A percentile compares a stretch with the other conserved stretches of the same genome.
These are phyloP conservation scores for Caenorhabditis doughertyi DNA, from an alignment of 2,888 invertebrate genomes.

Conservation along the genomic window DNA sequence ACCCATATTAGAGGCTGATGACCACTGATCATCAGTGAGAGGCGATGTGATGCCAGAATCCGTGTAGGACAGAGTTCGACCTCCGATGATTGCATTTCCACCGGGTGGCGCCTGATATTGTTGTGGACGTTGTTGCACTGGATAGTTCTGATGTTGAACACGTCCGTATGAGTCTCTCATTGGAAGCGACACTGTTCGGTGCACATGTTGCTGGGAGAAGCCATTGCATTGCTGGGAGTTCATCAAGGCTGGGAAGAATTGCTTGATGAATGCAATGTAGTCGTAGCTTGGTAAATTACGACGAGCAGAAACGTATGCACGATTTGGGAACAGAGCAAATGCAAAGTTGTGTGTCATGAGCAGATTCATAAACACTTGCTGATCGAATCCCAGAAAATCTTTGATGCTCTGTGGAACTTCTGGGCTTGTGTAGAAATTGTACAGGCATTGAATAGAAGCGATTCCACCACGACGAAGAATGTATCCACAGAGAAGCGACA, in stretches of 20 bases:
- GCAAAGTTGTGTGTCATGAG: constrained; percentile 79
- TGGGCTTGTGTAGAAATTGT: constrained; percentile 74
- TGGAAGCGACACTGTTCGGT: constrained; percentile 1
- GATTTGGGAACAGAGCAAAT: constrained; percentile 81
- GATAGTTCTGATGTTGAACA: background rate
- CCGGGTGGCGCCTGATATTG: background rate
- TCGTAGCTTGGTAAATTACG: constrained; percentile 81
- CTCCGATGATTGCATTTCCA: no score
- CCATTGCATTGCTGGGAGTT: background rate
- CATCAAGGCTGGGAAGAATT: constrained; percentile 46
- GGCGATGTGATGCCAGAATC: background rate
- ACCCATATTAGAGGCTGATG: background rate
- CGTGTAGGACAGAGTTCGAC: no score
- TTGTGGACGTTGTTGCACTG: background rate
- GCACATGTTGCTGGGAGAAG: background rate
- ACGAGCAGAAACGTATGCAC: constrained; percentile 80
- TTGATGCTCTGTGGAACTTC: constrained; percentile 76
- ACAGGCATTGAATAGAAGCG: constrained; percentile 79
- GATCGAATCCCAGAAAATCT: constrained; percentile 75
- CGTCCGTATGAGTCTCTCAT: constrained; percentile 3
- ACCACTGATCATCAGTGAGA: background rate
- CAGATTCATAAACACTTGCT: constrained; percentile 76
- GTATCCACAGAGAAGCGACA: constrained; percentile 73
- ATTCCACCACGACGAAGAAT: constrained; percentile 80
- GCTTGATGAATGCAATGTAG: constrained; percentile 78